phyloP scores from a whole-genome alignment of 2,113 vertebrate species.

The Actinemys pallida region DNA sequence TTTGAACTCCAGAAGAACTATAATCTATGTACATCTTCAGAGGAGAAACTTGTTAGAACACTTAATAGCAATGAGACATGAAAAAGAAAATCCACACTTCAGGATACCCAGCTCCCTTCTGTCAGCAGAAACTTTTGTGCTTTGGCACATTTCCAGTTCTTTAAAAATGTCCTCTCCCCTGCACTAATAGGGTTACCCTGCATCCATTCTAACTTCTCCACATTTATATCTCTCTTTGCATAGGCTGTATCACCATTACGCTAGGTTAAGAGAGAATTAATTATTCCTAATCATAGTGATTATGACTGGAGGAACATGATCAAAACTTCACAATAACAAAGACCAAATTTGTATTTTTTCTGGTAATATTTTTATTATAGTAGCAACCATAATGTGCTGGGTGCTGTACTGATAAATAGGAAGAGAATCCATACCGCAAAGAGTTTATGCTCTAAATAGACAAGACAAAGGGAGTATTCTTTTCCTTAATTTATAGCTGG shows the following conservation, averaged over 20 bases:
- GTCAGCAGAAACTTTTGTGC: conserved; percentile 25
- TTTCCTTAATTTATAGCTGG: neutral
- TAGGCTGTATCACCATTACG: neutral
- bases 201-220: neutral
- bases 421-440: neutral
- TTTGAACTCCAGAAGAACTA: conserved; percentile 27
- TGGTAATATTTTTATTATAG: neutral
- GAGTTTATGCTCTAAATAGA: neutral
- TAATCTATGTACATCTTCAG: conserved; percentile 17
- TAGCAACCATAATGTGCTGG: neutral
- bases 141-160: conserved; percentile 19
- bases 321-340: neutral
- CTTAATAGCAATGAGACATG: conserved; percentile 13
- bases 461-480: neutral
- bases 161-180: neutral
- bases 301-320: neutral
- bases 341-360: neutral
- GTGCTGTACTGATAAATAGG: neutral
- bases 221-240: neutral
- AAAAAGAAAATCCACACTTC: conserved; percentile 44
- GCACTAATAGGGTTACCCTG: neutral
- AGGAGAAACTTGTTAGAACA: conserved; percentile 48
- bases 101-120: neutral
- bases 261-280: conserved; percentile 23
- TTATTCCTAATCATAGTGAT: conserved; percentile 1